A percentile compares a stretch with the other conserved stretches of the same genome.
Evolutionary conservation across 2,797 vertebrate species (phyloP).

Genomic region (Myotis findleyi): DNA sequence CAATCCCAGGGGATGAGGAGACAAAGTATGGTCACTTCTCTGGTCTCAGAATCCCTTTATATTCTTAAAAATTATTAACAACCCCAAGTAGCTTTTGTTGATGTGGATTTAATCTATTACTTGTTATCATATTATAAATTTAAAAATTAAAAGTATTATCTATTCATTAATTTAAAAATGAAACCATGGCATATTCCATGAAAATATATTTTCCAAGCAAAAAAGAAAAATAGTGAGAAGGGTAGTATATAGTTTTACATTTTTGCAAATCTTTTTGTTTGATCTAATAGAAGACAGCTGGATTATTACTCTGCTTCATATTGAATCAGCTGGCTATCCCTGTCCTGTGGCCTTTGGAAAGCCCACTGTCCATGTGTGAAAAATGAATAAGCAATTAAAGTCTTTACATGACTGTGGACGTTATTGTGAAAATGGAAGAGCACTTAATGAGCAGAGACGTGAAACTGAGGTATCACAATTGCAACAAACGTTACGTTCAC

Average conservation of each 20-base stretch:
- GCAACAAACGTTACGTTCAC: accelerated
- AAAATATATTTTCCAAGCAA: neutral
- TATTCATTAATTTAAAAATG: neutral
- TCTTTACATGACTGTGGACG: too few relatives aligned
- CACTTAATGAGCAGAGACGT: neutral
- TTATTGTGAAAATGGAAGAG: accelerated
- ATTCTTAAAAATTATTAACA: neutral
- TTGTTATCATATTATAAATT: neutral
- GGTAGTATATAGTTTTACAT: accelerated
- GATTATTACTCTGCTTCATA: neutral
- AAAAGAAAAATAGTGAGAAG: neutral
- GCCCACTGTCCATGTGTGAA: accelerated
- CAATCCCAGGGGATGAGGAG: too few relatives aligned
- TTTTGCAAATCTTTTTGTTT: neutral
- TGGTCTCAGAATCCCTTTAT: neutral
- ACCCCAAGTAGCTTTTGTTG: neutral
- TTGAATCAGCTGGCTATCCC: neutral
- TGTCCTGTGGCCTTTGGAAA: neutral
- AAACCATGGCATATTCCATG: neutral
- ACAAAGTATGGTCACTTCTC: accelerated
- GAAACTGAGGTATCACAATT: too few relatives aligned
- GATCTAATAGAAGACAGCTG: neutral
- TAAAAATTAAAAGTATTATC: neutral
- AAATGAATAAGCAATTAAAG: accelerated
- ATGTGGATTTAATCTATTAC: neutral